These are phyloP conservation scores for Vesta saturnalis DNA, from an alignment of 2,888 invertebrate species.

Conservation along the genomic window DNA sequence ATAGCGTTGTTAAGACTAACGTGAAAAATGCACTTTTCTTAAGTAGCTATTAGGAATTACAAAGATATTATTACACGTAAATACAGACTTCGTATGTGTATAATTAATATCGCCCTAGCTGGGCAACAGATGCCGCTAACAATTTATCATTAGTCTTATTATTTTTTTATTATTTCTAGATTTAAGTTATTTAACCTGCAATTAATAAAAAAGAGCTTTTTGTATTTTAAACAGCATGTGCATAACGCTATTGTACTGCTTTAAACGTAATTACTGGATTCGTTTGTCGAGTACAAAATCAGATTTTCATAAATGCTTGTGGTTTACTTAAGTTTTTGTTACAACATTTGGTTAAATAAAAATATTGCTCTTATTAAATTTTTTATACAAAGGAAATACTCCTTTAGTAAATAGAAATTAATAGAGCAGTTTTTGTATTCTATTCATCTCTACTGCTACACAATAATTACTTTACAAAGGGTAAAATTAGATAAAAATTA, in stretches of 20 bases:
- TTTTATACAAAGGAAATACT: constrained; percentile 10
- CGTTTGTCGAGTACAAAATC: constrained; percentile 3
- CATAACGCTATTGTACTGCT: constrained; percentile 18
- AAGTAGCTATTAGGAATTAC: constrained; percentile 52
- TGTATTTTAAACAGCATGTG: constrained; percentile 41
- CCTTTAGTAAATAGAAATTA: constrained; percentile 15
- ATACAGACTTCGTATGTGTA: constrained; percentile 50
- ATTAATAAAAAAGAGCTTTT: constrained; percentile 44
- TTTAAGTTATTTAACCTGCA: constrained; percentile 47
- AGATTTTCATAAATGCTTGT: constrained; percentile 17
- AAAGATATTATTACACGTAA: constrained; percentile 57
- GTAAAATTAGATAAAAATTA: constrained; percentile 33
- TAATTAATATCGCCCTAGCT: constrained; percentile 54
- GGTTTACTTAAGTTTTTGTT: constrained; percentile 29
- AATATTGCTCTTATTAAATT: constrained; percentile 15
- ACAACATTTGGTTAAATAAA: constrained; percentile 17
- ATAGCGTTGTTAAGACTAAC: not conserved
- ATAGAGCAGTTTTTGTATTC: constrained; percentile 15
- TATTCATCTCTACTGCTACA: constrained; percentile 12
- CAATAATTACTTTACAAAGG: constrained; percentile 29
- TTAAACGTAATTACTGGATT: constrained; percentile 21
- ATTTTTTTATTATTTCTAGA: constrained; percentile 42
- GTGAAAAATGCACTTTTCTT: constrained; percentile 42
- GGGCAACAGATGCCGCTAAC: constrained; percentile 53
- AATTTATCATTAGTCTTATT: constrained; percentile 49